phyloP scores from a whole-genome alignment of 37 sponge, comb jelly and placozoan species.

The Hexactinellida sp. region DNA sequence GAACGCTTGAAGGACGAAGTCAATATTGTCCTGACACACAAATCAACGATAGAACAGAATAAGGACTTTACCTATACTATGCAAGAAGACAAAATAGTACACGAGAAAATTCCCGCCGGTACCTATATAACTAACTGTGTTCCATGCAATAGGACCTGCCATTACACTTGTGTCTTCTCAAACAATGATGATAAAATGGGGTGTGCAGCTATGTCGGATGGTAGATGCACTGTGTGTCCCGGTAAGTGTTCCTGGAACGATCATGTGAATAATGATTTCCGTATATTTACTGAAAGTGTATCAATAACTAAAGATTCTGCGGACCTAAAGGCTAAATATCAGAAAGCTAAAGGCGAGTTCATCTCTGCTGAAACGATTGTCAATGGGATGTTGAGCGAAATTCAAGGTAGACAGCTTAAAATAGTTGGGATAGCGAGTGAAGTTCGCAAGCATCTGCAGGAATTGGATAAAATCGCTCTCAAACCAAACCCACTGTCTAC shows the following conservation, averaged over 20 bases:
- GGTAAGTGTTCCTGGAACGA: neutral
- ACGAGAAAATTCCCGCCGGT: neutral
- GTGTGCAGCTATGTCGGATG: neutral
- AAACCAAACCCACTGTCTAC: neutral
- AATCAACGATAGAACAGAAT: slow-evolving; percentile 28
- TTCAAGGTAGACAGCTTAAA: neutral
- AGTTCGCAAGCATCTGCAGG: neutral
- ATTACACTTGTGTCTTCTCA: neutral
- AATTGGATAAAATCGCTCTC: neutral
- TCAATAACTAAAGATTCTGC: neutral
- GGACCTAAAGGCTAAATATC: neutral
- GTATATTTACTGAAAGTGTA: neutral
- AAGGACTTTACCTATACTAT: slow-evolving; percentile 40
- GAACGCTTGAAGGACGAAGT: slow-evolving; percentile 35
- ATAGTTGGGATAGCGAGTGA: neutral
- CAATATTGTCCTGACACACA: slow-evolving; percentile 18
- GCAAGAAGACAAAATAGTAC: neutral
- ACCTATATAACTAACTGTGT: neutral
- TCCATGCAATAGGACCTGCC: neutral
- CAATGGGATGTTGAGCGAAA: neutral
- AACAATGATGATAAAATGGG: neutral
- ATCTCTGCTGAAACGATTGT: neutral
- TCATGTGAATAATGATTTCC: neutral
- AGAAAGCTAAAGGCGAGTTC: neutral
- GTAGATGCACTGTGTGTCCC: neutral